phyloP scores from a whole-genome alignment of 92 coral and sea anemone genomes.

The Desmophyllum pertusum region DNA sequence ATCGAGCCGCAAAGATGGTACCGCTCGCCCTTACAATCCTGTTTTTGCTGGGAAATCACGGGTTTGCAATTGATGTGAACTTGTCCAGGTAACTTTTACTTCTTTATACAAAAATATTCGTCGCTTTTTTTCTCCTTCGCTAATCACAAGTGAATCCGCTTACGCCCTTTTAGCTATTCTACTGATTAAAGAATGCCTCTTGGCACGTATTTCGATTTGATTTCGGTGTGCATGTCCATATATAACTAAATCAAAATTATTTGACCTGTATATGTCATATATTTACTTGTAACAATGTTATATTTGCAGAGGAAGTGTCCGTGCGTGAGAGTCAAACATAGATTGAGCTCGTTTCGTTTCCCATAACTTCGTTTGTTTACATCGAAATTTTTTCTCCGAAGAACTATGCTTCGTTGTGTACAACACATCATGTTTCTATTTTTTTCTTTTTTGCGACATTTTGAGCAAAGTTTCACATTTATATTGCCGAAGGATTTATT shows the following conservation, averaged over 20 bases:
- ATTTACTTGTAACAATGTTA: slow-evolving; percentile 1
- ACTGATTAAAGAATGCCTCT: background rate
- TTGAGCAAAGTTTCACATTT: background rate
- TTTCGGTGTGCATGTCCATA: background rate
- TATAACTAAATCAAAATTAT: background rate
- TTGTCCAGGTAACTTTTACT: slow-evolving; percentile 6
- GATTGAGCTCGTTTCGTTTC: background rate
- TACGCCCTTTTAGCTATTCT: background rate
- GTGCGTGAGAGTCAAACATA: background rate
- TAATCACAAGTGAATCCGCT: slow-evolving; percentile 2
- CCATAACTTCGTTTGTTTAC: background rate
- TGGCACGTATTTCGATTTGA: background rate
- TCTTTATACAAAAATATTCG: background rate
- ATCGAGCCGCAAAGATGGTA: slow-evolving; percentile 10
- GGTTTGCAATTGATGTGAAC: slow-evolving; percentile 4
- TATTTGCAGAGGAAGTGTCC: background rate
- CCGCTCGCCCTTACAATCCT: background rate
- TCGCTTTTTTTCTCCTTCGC: background rate
- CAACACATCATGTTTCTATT: background rate
- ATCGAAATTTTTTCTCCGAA: background rate
- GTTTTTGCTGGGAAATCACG: slow-evolving; percentile 25
- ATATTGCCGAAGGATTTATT: background rate
- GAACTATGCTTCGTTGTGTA: background rate
- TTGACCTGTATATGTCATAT: no score
- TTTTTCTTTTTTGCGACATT: background rate